Evolutionary conservation across 2,113 vertebrate genomes (phyloP).

Genomic region (Pagrus major): DNA sequence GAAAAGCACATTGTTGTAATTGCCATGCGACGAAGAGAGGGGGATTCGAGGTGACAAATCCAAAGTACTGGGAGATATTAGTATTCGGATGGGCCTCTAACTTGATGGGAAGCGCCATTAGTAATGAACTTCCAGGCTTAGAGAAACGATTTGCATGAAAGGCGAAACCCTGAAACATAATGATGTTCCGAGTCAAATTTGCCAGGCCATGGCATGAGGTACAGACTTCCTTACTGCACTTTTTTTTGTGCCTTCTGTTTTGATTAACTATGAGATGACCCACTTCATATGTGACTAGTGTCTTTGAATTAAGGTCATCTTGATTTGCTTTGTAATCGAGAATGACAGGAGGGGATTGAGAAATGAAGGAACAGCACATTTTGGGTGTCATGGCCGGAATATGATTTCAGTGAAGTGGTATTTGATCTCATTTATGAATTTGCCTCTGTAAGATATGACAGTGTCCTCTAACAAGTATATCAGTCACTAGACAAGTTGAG

Average conservation of each 20-base stretch:
- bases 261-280: slow-evolving; percentile 66
- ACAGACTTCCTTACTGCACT: slow-evolving; percentile 29
- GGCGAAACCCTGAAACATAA: slow-evolving; percentile 70
- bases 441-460: not conserved
- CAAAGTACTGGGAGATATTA: slow-evolving; percentile 70
- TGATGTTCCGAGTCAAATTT: slow-evolving; percentile 77
- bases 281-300: slow-evolving; percentile 37
- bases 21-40: slow-evolving; percentile 65
- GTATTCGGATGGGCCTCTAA: slow-evolving; percentile 71
- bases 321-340: slow-evolving; percentile 58
- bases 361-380: slow-evolving; percentile 48
- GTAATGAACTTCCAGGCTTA: slow-evolving; percentile 80
- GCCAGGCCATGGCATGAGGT: slow-evolving; percentile 48
- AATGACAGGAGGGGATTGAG: slow-evolving; percentile 49
- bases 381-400: slow-evolving; percentile 26
- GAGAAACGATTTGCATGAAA: slow-evolving; percentile 81
- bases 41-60: slow-evolving; percentile 66
- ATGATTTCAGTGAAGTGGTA: slow-evolving; percentile 20
- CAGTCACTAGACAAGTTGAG: not conserved
- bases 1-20: slow-evolving; percentile 77
- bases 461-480: not conserved
- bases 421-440: slow-evolving; percentile 42
- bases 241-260: slow-evolving; percentile 30
- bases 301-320: slow-evolving; percentile 67
- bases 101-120: slow-evolving; percentile 80